phyloP scores from a whole-genome alignment of 2,113 vertebrate species.

The Trachemys scripta region DNA sequence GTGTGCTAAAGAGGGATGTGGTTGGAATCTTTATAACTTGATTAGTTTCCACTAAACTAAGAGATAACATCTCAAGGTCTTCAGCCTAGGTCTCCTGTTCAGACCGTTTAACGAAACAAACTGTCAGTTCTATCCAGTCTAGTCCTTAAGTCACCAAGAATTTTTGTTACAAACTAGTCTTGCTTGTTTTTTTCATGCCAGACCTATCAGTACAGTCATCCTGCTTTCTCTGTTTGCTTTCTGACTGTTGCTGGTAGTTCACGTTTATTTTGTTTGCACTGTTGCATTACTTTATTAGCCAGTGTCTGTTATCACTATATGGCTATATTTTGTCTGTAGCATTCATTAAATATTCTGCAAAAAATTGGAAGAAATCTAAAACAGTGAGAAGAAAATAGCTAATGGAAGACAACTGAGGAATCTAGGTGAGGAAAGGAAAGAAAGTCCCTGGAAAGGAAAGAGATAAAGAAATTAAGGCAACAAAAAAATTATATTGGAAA shows the following conservation, averaged over 20 bases:
- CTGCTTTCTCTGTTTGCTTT: background rate
- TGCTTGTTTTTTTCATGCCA: background rate
- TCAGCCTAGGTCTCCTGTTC: too few relatives aligned
- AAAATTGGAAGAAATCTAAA: background rate
- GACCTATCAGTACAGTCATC: background rate
- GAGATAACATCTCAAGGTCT: too few relatives aligned
- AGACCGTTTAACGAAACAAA: too few relatives aligned
- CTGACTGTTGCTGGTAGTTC: background rate
- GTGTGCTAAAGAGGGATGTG: too few relatives aligned
- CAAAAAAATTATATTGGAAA: background rate
- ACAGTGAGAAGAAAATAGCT: background rate
- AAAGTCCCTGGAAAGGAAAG: too few relatives aligned
- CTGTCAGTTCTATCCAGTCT: background rate
- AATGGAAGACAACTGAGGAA: background rate
- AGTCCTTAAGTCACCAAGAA: background rate
- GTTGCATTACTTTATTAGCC: background rate
- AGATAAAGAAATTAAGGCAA: background rate
- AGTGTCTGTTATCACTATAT: background rate
- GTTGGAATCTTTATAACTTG: too few relatives aligned
- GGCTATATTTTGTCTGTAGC: background rate
- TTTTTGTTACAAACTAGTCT: background rate
- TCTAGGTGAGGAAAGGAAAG: too few relatives aligned
- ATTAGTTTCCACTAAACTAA: too few relatives aligned
- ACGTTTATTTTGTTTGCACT: background rate
- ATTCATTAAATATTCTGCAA: background rate